Base-by-base conservation (phyloP, 2,888 invertebrate species). In the Apantesis nais region DNA sequence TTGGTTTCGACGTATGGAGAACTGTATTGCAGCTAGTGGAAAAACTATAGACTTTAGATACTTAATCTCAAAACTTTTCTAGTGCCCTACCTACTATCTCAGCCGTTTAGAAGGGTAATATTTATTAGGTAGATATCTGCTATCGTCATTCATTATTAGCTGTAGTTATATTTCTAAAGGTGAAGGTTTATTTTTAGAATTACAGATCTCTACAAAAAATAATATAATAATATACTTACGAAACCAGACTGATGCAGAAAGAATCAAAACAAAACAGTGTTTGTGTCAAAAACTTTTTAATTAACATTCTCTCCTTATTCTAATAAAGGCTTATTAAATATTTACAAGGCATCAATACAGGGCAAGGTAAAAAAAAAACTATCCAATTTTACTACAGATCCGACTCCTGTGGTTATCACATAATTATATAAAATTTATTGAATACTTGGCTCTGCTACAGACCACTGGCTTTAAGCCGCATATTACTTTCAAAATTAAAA, bases 311-410 rank as follows among this genome's bases (percentile, higher is more conserved):
- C 90, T 92, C 85, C 93, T 93, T 94, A 94, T 70, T 83, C 88
- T 93, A 92, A 86, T 93, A 94, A 94, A 95, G 93, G 94, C 94
- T 92, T 92, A 90, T 89, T 92, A 92, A 90, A 89, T 94, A 95
- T 95, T 92, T 95, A 95, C 94, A 95, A 91, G 94, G 94, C 93
- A 93, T 93, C 86, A 93, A 92, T 91, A 93, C 86, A 90, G 91
- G 93, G 93, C 93, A 94, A 93, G 94, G 93, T 94, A 94, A 91
- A 93, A 72, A n/a, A 44, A 81, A 93, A 93, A 94, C 92, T 91
- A 92, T 91, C 90, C 90, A 92, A 90, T 89, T 88, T 90, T 82
- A 86, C 87, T 90, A 90, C 82, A 87, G 85, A 87, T 88, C 87
- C 87, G 83, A 91, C 88, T 90, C 87, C 84, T 87, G 88, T 89